These are phyloP conservation scores for Oreonectes daqikongensis DNA, from an alignment of 2,797 vertebrate genomes.

Conservation along the genomic window DNA sequence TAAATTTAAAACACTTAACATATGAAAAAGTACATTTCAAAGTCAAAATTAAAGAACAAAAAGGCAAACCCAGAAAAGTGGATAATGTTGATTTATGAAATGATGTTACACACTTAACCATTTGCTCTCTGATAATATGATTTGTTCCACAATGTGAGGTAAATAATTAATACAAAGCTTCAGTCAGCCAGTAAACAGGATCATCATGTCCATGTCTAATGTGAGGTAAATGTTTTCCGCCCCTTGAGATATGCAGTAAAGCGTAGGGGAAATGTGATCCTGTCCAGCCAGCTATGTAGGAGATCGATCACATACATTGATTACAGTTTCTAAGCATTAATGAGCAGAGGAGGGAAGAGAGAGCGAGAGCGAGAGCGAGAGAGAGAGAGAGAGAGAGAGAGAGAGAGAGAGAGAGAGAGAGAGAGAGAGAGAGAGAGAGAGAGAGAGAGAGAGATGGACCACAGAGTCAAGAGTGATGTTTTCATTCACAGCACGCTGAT, in stretches of 20 bases:
- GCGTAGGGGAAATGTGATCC: slow-evolving; percentile 55
- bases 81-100: background rate
- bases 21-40: slow-evolving; percentile 7
- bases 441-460: slow-evolving; percentile 11
- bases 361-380: slow-evolving; percentile 6
- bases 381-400: slow-evolving; percentile 11
- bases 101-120: background rate
- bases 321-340: slow-evolving; percentile 60
- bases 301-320: slow-evolving; percentile 61
- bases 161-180: slow-evolving; percentile 55
- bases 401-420: slow-evolving; percentile 11
- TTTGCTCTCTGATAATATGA: slow-evolving; percentile 42
- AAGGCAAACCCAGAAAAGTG: background rate
- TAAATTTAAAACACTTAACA: background rate
- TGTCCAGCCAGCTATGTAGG: slow-evolving; percentile 49
- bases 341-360: slow-evolving; percentile 44
- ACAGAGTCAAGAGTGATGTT: slow-evolving; percentile 30
- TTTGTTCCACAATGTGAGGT: slow-evolving; percentile 47
- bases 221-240: slow-evolving; percentile 50
- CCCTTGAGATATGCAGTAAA: slow-evolving; percentile 52
- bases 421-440: too few relatives aligned
- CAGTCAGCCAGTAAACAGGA: slow-evolving; percentile 57
- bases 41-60: background rate
- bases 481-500: slow-evolving; percentile 35
- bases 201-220: slow-evolving; percentile 55